Evolutionary conservation across 92 coral and sea anemone genomes (phyloP), one percentile per base, ranked within the genome.

Genomic region (Siderastrea siderea): DNA sequence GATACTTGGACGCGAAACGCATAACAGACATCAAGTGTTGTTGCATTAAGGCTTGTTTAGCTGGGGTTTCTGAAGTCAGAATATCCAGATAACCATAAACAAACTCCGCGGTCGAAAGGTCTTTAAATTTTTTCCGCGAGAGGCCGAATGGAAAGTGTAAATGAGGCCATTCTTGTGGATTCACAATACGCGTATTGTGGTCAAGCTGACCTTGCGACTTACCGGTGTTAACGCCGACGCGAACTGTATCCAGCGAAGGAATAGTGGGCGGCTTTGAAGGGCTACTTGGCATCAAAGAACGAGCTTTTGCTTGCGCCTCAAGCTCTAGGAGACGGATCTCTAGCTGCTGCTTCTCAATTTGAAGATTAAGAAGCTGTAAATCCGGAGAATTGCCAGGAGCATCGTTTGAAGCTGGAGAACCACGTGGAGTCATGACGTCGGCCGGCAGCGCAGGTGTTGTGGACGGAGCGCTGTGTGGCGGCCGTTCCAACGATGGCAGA

Each of bases 131-230:
- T 44, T 57, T 77, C 6, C 51, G 54, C 66, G 81, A 51, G 15
- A 77, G 49, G 47, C 81, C 68, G 51, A 77, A 77, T 26, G 81
- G 81, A 26, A 77, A 65, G 44, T 77, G 81, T 10, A 81, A 19
- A 67, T 81, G 86, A 2, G 81, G 68, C 81, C 68, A 55, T 77
- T 77, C 81, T 55, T 77, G 81, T 6, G 81, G 81, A 65, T 44
- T 65, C 5, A 76, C 81, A 57, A 76, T 76, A 48, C 68, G 51
- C 12, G 81, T 82, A 50, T 82, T 82, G 66, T 82, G 75, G 67
- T 82, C 78, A 17, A 82, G 75, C 43, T 82, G 77, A 68, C 78
- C 55, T 82, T 82, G 67, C 6, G 86, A 68, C 77, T 81, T 81
- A 79, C 17, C 86, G 51, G 57, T 45, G 13, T 17, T 73, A 17